Percentiles rank a stretch among this genome's conserved stretches.
Evolutionary conservation across 2,888 invertebrate species (phyloP).

Genomic region (Tholera decimalis): DNA sequence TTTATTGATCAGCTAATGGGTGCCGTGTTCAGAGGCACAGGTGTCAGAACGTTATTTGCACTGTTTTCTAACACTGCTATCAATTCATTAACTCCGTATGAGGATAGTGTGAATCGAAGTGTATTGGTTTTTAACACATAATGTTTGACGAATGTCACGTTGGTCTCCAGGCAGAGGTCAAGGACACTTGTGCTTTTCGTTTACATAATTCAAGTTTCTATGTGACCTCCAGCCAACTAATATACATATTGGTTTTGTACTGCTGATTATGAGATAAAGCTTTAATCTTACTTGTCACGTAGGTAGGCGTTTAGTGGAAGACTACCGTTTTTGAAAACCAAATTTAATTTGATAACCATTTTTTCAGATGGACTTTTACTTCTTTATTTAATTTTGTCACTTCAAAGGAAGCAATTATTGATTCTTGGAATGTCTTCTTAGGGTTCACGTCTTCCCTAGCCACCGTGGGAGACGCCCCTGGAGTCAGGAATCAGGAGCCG

Average conservation of each 20-base stretch:
- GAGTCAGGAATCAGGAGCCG: too few relatives aligned
- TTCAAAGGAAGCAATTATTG: not conserved
- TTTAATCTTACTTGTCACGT: constrained; percentile 1
- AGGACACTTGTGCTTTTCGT: constrained; percentile 67
- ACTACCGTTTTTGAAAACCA: not conserved
- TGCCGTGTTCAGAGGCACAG: constrained; percentile 42
- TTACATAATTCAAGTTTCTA: constrained; percentile 60
- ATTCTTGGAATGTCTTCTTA: too few relatives aligned
- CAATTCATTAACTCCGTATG: constrained; percentile 60
- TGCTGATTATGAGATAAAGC: constrained; percentile 34
- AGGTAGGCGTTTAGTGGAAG: not conserved
- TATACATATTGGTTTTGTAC: constrained; percentile 53
- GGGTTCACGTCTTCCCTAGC: too few relatives aligned
- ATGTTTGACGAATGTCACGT: constrained; percentile 76
- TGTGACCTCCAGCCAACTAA: constrained; percentile 46
- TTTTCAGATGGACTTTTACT: not conserved
- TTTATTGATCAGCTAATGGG: constrained; percentile 47
- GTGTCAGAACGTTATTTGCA: constrained; percentile 57
- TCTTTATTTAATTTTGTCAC: not conserved
- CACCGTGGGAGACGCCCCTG: too few relatives aligned
- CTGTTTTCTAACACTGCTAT: constrained; percentile 59
- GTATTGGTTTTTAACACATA: constrained; percentile 81
- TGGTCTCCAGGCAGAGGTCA: constrained; percentile 77
- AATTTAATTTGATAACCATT: not conserved
- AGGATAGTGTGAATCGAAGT: constrained; percentile 73